Evolutionary conservation across 2,113 vertebrate genomes (phyloP).

Genomic region (Otolemur garnettii): DNA sequence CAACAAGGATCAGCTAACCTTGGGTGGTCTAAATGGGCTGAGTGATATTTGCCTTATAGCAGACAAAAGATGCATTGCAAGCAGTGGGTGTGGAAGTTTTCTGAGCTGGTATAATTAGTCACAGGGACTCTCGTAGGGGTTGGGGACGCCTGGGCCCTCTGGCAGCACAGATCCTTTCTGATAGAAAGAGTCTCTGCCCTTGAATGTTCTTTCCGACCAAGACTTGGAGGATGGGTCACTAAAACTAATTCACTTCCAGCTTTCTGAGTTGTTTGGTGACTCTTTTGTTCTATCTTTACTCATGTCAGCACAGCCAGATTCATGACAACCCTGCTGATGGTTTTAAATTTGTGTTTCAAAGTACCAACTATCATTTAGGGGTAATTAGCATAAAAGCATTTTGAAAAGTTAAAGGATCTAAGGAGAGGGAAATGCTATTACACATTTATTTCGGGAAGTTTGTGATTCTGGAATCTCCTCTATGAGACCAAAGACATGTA

Average conservation of each 20-base stretch:
- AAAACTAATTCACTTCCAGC: not conserved
- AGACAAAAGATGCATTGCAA: not conserved
- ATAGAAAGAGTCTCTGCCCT: not conserved
- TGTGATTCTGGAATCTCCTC: conserved; percentile 12
- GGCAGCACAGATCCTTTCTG: not conserved
- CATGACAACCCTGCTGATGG: not conserved
- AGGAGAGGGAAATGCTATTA: not conserved
- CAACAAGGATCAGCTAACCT: not conserved
- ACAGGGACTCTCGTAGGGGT: not conserved
- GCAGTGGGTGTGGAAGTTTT: not conserved
- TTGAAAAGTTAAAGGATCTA: conserved; percentile 26
- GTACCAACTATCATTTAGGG: not conserved
- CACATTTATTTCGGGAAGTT: not conserved
- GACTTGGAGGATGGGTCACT: not conserved
- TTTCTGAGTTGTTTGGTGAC: not conserved
- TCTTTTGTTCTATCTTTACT: not conserved
- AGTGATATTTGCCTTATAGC: not conserved
- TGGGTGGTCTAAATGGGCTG: not conserved
- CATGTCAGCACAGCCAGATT: not conserved
- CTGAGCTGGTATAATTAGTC: not conserved
- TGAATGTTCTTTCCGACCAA: not conserved
- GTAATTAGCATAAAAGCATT: conserved; percentile 19
- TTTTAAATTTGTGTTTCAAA: conserved; percentile 43
- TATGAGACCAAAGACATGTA: not conserved
- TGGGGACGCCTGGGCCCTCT: not conserved